These are phyloP conservation scores for Xanthorhoe spadicearia DNA, from an alignment of 2,888 invertebrate species.

Conservation along the genomic window DNA sequence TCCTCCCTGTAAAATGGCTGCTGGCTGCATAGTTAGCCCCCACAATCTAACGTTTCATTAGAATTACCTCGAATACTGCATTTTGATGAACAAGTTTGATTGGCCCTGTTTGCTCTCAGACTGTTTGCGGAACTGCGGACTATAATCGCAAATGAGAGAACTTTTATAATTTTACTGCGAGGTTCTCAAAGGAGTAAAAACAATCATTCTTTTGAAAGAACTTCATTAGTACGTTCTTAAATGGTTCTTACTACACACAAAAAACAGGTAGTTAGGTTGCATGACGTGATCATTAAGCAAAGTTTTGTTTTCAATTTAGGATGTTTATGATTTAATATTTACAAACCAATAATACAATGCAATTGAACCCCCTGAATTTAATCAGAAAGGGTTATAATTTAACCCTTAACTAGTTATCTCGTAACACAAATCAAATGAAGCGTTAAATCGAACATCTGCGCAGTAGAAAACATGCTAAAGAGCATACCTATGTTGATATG, in stretches of 20 bases:
- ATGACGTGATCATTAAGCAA: too few relatives aligned
- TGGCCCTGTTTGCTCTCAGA: slow-evolving; percentile 18
- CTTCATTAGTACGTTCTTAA: too few relatives aligned
- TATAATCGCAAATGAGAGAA: slow-evolving; percentile 1
- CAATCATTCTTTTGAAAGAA: too few relatives aligned
- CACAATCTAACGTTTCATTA: slow-evolving; percentile 46
- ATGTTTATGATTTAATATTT: not conserved
- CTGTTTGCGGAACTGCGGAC: slow-evolving; percentile 1
- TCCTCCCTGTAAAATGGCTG: slow-evolving; percentile 57
- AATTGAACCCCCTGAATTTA: too few relatives aligned
- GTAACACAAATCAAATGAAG: slow-evolving; percentile 36
- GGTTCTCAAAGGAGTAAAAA: too few relatives aligned
- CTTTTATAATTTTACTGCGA: not conserved
- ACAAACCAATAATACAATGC: not conserved
- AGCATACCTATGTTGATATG: slow-evolving; percentile 49
- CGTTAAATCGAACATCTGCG: slow-evolving; percentile 54
- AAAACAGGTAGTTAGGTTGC: too few relatives aligned
- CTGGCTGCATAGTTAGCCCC: slow-evolving; percentile 47
- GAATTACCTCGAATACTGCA: slow-evolving; percentile 36
- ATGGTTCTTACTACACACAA: too few relatives aligned
- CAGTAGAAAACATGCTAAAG: slow-evolving; percentile 61
- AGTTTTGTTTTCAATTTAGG: too few relatives aligned
- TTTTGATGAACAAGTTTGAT: slow-evolving; percentile 35
- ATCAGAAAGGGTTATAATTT: too few relatives aligned
- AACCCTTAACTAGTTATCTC: not conserved